Evolutionary conservation across 1,140 invertebrate species (phyloP), one percentile per base, ranked within the genome.

Genomic region (Sinella curviseta): DNA sequence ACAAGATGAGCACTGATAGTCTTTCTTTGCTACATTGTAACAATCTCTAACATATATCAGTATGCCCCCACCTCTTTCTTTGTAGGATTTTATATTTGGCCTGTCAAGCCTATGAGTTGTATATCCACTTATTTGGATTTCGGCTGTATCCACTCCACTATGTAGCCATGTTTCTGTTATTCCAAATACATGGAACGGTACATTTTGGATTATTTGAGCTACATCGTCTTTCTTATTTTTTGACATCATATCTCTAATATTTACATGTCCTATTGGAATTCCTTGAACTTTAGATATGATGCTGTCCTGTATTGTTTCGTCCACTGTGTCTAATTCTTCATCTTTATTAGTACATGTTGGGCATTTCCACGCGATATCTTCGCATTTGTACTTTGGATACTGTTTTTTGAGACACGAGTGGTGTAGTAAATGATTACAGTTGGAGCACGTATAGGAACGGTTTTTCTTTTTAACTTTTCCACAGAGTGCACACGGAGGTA

Each of bases 241-340:
- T 67, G 60, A 67, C 4, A 67, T 8, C 4, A 67, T 24, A 24
- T 67, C 60, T 4, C 60, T 4, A 30, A 30, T 24, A 30, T 67
- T 67, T 24, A 67, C 4, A 24, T 67, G 60, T 67, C 60, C 60
- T 4, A 67, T 67, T n/a, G n/a, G n/a, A n/a, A n/a, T n/a, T n/a
- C n/a, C n/a, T n/a, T n/a, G n/a, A n/a, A n/a, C n/a, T n/a, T n/a
- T n/a, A n/a, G n/a, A n/a, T n/a, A n/a, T n/a, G n/a, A n/a, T n/a
- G n/a, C n/a, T n/a, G n/a, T n/a, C n/a, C n/a, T n/a, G n/a, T n/a
- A n/a, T n/a, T n/a, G n/a, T n/a, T n/a, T n/a, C n/a, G n/a, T n/a
- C n/a, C n/a, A n/a, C n/a, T n/a, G n/a, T n/a, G n/a, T n/a, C n/a
- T n/a, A n/a, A n/a, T n/a, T n/a, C n/a, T n/a, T n/a, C n/a, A n/a